Conservation (phyloP, 2,113 vertebrate genomes). For the Psammodynastes pulverulentus region DNA sequence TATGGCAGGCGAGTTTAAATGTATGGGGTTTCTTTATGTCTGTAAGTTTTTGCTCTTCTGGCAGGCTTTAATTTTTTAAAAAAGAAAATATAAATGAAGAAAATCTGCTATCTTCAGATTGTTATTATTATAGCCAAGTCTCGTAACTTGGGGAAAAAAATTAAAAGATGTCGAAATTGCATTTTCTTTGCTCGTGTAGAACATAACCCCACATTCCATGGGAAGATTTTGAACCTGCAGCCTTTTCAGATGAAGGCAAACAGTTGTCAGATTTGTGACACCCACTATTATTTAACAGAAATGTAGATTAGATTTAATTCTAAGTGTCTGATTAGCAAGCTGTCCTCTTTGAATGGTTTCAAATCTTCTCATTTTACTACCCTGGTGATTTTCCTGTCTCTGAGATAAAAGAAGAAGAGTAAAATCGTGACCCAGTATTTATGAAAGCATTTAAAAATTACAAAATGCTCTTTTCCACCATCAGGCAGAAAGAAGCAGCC, state of each 20-base stretch:
- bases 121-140: not conserved
- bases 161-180: constrained; percentile 8
- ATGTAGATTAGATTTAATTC: constrained; percentile 10
- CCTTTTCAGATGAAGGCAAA: constrained; percentile 13
- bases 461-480: constrained; percentile 26
- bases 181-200: constrained; percentile 15
- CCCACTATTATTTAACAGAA: constrained; percentile 41
- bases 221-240: not conserved
- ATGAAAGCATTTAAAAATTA: constrained; percentile 23
- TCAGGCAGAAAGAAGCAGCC: not conserved
- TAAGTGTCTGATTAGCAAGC: constrained; percentile 4
- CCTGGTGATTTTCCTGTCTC: constrained; percentile 29
- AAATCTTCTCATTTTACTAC: constrained; percentile 35
- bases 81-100: not conserved
- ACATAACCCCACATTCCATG: not conserved
- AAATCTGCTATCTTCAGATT: not conserved
- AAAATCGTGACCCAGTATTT: constrained; percentile 33
- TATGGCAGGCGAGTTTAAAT: not conserved
- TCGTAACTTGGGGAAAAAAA: constrained; percentile 7
- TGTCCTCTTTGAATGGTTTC: constrained; percentile 28
- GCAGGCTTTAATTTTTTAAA: not conserved
- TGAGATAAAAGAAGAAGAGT: not conserved
- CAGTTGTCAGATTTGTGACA: constrained; percentile 26
- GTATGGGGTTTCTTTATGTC: not conserved
- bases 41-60: not conserved